Percentiles rank a stretch among this genome's conserved stretches.
These are phyloP conservation scores for Psilopogon haemacephalus DNA, from an alignment of 2,113 vertebrate species.

Conservation along the genomic window DNA sequence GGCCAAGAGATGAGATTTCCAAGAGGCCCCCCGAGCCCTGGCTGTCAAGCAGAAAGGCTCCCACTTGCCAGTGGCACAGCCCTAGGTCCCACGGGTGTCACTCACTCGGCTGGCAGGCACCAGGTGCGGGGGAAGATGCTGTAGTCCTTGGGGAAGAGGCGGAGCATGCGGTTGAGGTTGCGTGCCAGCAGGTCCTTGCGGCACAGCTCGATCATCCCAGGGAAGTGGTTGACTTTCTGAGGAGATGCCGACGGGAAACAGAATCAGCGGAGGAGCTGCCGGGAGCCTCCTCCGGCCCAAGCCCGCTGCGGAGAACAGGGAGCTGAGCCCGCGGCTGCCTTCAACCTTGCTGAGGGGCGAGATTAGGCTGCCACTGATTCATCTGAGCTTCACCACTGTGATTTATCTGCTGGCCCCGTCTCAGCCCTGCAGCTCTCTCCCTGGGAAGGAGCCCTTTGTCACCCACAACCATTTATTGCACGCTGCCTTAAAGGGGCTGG, in stretches of 20 bases:
- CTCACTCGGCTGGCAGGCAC: constrained; percentile 82
- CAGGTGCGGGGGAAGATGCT: constrained; percentile 79
- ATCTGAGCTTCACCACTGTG: background rate
- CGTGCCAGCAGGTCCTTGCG: constrained; percentile 78
- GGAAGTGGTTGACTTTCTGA: constrained; percentile 84
- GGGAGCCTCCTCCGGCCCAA: rapidly evolving
- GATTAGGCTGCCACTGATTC: background rate
- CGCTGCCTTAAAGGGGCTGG: background rate
- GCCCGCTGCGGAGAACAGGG: background rate
- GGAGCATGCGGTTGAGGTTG: constrained; percentile 80
- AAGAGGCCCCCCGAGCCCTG: background rate
- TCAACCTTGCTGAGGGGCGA: background rate
- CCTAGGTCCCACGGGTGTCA: background rate
- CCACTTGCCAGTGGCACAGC: background rate
- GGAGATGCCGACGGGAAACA: background rate
- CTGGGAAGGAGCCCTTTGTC: background rate
- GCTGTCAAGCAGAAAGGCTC: background rate
- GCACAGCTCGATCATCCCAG: constrained; percentile 82
- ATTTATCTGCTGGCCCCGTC: background rate
- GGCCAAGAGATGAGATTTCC: background rate
- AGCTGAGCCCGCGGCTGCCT: background rate
- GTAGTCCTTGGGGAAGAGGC: constrained; percentile 77
- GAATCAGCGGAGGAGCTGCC: background rate
- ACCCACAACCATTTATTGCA: background rate
- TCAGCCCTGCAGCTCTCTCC: background rate